phyloP scores from a whole-genome alignment of 2,888 invertebrate genomes.

The Heteropelma amictum region DNA sequence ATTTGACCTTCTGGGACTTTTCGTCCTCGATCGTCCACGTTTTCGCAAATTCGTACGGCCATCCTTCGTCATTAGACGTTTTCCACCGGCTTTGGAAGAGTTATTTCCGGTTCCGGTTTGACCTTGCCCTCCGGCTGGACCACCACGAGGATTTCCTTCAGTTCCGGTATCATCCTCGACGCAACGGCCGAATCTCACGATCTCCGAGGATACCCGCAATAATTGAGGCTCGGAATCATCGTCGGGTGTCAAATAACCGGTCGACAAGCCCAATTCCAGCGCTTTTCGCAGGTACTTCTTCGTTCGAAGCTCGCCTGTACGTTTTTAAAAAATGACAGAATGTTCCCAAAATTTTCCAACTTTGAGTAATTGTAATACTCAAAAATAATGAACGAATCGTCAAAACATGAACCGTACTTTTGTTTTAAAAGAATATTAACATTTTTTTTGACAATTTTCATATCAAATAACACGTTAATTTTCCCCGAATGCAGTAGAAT shows the following conservation, averaged over 20 bases:
- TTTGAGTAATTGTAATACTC: too few relatives aligned
- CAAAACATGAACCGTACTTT: background rate
- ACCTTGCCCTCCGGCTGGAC: constrained; percentile 1
- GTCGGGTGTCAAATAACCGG: constrained; percentile 40
- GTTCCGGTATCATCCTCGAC: constrained; percentile 26
- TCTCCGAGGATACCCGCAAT: constrained; percentile 40
- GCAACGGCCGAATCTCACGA: constrained; percentile 26
- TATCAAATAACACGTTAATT: too few relatives aligned
- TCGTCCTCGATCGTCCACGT: constrained; percentile 41
- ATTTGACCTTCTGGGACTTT: constrained; percentile 27
- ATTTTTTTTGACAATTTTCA: too few relatives aligned
- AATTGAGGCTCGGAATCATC: constrained; percentile 42
- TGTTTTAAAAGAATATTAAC: too few relatives aligned
- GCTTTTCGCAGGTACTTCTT: constrained; percentile 42
- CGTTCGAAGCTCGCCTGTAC: constrained; percentile 22
- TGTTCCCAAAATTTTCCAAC: too few relatives aligned
- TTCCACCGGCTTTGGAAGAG: background rate
- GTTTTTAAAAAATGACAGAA: background rate
- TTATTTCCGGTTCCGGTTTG: background rate
- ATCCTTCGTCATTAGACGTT: constrained; percentile 20
- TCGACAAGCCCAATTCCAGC: constrained; percentile 39
- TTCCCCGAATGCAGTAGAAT: too few relatives aligned
- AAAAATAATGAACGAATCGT: background rate
- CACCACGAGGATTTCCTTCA: constrained; percentile 11
- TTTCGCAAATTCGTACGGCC: constrained; percentile 28